Base-by-base conservation (phyloP, 2,888 invertebrate species). In the Neoaliturus tenellus region DNA sequence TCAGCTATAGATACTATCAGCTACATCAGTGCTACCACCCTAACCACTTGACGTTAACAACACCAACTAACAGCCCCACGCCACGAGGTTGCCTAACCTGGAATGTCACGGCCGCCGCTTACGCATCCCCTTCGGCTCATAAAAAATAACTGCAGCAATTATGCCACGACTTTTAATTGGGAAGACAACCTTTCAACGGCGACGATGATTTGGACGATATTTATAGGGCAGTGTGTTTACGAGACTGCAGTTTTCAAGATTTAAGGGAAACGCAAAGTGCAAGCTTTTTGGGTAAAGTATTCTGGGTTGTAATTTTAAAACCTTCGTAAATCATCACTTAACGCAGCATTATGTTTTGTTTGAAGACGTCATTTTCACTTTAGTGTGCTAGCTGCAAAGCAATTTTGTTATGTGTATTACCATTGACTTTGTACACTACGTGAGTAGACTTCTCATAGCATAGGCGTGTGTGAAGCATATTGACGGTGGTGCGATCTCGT, bases 21-120 rank as follows among this genome's bases (percentile, higher is more conserved):
- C 44, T 44, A 23, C 17, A 25, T 62, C 31, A 62, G 62, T 62
- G 62, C 31, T 62, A 14, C 62, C 62, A 62, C 62, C 62, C 62
- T 62, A 62, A 62, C 62, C 31, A 62, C 62, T 62, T 62, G 62
- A 62, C 62, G 62, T 62, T 62, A 62, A 62, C 62, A 62, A n/a
- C n/a, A n/a, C n/a, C 62, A 62, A 62, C 62, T 62, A 28, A 62
- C 20, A 28, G 12, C 25, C 28, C 28, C n/a, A n/a, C n/a, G n/a
- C 62, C 62, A 28, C 31, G 31, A 4, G 17, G 62, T 62, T 62
- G 62, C 62, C 62, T 17, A 62, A 62, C 62, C 62, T 31, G 31
- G 62, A 62, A 62, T 62, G 62, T 62, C 62, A 62, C 31, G 62
- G 62, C n/a, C 62, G 25, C 25, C 62, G 3, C 62, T 62, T 62